Evolutionary conservation across 2,888 invertebrate species (phyloP).

Genomic region (Xanthorhoe designata): DNA sequence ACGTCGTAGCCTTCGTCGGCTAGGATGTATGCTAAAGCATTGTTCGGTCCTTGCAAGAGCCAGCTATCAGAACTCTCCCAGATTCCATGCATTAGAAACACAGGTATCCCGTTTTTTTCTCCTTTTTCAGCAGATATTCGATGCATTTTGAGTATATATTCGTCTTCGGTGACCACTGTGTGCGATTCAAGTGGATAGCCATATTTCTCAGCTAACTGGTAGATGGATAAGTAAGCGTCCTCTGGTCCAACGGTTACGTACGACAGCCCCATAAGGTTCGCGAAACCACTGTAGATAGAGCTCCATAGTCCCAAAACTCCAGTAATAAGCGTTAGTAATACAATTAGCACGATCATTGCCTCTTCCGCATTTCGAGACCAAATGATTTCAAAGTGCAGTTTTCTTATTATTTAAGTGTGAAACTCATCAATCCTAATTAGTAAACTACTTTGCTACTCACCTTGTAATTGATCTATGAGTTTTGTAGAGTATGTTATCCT

Average conservation of each 20-base stretch:
- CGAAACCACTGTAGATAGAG: conserved; percentile 30
- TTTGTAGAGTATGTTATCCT: conserved; percentile 24
- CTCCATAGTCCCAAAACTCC: conserved; percentile 39
- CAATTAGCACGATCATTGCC: conserved; percentile 31
- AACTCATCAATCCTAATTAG: conserved; percentile 8
- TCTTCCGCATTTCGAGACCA: not conserved
- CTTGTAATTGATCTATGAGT: conserved; percentile 15
- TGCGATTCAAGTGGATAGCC: conserved; percentile 64
- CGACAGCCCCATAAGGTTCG: conserved; percentile 24
- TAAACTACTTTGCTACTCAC: conserved; percentile 18
- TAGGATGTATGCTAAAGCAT: conserved; percentile 87
- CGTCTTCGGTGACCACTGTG: conserved; percentile 63
- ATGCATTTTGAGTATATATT: conserved; percentile 65
- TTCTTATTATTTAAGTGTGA: conserved; percentile 11
- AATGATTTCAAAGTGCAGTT: conserved; percentile 15
- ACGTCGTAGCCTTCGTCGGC: conserved; percentile 89
- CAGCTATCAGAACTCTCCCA: conserved; percentile 72
- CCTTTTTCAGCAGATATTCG: conserved; percentile 55
- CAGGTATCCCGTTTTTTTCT: conserved; percentile 61
- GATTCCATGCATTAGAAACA: conserved; percentile 93
- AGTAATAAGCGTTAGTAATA: conserved; percentile 31
- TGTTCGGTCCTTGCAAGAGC: conserved; percentile 85
- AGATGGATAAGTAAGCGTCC: conserved; percentile 61
- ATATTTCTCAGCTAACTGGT: conserved; percentile 57
- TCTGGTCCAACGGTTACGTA: conserved; percentile 41